Base-by-base conservation (phyloP, 2,888 invertebrate genomes). In the Drosophila falleni region DNA sequence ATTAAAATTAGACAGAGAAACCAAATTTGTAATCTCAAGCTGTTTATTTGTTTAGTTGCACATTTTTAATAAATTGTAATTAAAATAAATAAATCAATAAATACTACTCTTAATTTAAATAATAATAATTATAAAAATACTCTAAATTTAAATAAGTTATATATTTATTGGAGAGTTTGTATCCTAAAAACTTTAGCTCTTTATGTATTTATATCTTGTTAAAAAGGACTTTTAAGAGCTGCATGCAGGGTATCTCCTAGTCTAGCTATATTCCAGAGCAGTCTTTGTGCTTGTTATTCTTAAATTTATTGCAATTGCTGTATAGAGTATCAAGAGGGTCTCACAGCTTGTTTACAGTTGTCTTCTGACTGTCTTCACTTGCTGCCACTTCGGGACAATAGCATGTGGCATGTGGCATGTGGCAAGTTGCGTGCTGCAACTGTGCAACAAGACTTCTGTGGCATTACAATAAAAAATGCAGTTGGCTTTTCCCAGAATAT, bases 381-480 rank as follows among this genome's bases (percentile, higher is more conserved):
- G 13, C 42, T 44, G 16, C 23, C 26, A 11, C 54, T 26, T 10
- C n/a, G 9, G 42, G 33, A 62, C 54, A 78, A 44, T 51, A 35
- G 44, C 44, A 35, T 19, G 46, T 56, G 29, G 74, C 74, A 60
- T 54, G 76, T 61, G 26, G 29, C 23, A 23, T 23, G 23, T 23
- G 3, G 63, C 56, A 35, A 37, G 56, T 39, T n/a, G 62, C 63
- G 23, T 56, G 55, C 51, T 54, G 70, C 66, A 44, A 63, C 64
- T 60, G 47, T 70, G 54, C 31, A 50, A 56, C 19, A 37, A 55
- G 64, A 60, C 33, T 78, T 74, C 50, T 58, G 53, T 54, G 59
- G 56, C 49, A 54, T 54, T 44, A 39, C 39, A 68, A 65, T 62
- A 62, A 76, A 69, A 76, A 65, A 49, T 69, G 72, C 73, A 72